Percentiles rank a stretch among this genome's conserved stretches.
These are phyloP conservation scores for Hypsibius dujardini DNA, from an alignment of 1,140 invertebrate species.

Conservation along the genomic window DNA sequence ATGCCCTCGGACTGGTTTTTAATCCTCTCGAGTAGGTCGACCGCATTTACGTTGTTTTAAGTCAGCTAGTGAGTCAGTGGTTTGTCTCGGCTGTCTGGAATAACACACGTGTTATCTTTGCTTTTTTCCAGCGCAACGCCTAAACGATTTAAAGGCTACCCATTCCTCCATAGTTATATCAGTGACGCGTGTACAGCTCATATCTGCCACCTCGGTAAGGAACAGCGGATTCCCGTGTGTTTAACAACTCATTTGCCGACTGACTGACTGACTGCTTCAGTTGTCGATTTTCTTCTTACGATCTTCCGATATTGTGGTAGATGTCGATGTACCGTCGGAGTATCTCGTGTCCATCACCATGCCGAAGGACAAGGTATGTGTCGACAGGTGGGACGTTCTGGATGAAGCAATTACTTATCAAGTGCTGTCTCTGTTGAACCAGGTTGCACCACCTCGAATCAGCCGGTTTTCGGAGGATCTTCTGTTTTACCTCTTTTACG, in stretches of 20 bases:
- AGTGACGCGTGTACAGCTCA: constrained; percentile 11
- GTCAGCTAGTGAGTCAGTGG: too few species aligned
- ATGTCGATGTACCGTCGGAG: constrained; percentile 93
- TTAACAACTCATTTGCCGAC: constrained; percentile 12
- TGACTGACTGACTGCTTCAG: background rate
- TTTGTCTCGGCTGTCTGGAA: too few species aligned
- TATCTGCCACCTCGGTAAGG: constrained; percentile 14
- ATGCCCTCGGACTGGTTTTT: constrained; percentile 13
- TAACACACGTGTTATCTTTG: too few species aligned
- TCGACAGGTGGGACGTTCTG: background rate
- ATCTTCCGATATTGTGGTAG: constrained; percentile 33
- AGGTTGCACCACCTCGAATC: constrained; percentile 81
- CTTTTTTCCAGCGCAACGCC: constrained; percentile 7
- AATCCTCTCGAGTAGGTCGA: constrained; percentile 11
- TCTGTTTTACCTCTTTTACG: constrained; percentile 98
- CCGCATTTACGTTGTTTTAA: background rate
- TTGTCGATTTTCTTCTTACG: background rate
- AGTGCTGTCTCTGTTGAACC: constrained; percentile 25
- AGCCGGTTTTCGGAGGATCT: constrained; percentile 95
- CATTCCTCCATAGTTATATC: constrained; percentile 16
- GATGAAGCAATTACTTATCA: constrained; percentile 27
- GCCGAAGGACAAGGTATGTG: constrained; percentile 38
- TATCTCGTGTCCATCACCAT: constrained; percentile 68
- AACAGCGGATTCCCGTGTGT: constrained; percentile 14
- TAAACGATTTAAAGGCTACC: constrained; percentile 15